Conservation (phyloP, 2,888 invertebrate species). For the Cataglyphis cursor region DNA sequence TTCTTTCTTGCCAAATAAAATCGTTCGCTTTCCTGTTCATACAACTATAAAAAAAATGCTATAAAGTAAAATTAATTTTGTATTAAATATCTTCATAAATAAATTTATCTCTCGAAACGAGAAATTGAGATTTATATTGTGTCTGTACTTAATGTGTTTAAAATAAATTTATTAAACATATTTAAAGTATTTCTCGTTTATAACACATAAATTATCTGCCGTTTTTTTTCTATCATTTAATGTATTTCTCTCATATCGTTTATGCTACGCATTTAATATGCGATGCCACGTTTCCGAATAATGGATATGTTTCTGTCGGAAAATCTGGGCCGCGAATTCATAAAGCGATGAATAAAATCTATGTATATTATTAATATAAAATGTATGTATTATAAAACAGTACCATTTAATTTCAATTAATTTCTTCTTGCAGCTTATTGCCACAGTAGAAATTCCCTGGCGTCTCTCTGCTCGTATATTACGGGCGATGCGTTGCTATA, state of each 20-base stretch:
- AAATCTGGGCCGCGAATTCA: slow-evolving; percentile 28
- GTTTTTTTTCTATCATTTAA: slow-evolving; percentile 15
- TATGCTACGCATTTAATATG: slow-evolving; percentile 5
- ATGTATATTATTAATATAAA: slow-evolving; percentile 20
- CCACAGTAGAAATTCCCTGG: slow-evolving; percentile 91
- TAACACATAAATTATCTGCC: slow-evolving; percentile 15
- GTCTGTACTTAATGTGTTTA: background rate
- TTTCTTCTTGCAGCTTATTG: slow-evolving; percentile 90
- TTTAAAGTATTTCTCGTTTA: slow-evolving; percentile 20
- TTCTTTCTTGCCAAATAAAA: slow-evolving; percentile 14
- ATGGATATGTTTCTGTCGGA: slow-evolving; percentile 12
- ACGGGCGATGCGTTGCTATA: slow-evolving; percentile 96
- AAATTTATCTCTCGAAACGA: background rate
- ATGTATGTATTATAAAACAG: background rate
- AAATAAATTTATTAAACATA: slow-evolving; percentile 4
- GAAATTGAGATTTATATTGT: background rate
- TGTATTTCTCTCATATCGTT: background rate
- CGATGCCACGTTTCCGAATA: slow-evolving; percentile 11
- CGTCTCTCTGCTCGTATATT: slow-evolving; percentile 94
- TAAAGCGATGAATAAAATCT: slow-evolving; percentile 15
- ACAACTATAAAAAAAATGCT: background rate
- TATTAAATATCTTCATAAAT: background rate
- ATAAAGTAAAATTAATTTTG: background rate
- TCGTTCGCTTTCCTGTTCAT: background rate
- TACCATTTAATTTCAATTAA: slow-evolving; percentile 38